These are phyloP conservation scores for Falco peregrinus DNA, from an alignment of 2,797 vertebrate genomes.

Conservation along the genomic window DNA sequence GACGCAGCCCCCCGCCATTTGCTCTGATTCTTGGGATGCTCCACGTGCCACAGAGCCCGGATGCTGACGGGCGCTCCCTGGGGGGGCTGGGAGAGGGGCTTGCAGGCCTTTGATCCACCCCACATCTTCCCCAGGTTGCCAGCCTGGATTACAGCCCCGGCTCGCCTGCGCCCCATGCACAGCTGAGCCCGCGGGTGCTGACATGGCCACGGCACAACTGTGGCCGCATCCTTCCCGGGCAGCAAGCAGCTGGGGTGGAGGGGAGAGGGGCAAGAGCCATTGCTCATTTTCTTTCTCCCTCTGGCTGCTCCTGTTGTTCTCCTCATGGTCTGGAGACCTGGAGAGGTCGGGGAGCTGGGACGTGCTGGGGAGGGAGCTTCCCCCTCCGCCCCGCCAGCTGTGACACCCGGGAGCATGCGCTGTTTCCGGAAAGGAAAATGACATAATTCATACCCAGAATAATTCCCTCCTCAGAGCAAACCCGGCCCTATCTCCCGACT, in stretches of 20 bases:
- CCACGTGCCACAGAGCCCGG: background rate
- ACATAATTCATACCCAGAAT: slow-evolving; percentile 71
- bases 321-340: background rate
- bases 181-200: background rate
- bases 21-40: slow-evolving; percentile 49
- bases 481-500: background rate
- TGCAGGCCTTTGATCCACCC: background rate
- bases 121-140: background rate
- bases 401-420: slow-evolving; percentile 49
- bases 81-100: background rate
- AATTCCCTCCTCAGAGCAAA: slow-evolving; percentile 57
- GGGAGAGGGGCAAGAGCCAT: background rate
- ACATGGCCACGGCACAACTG: background rate
- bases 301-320: background rate
- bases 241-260: background rate
- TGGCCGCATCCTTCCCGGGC: accelerated
- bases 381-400: background rate
- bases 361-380: background rate
- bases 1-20: background rate
- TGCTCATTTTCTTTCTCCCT: background rate
- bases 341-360: background rate
- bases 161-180: background rate
- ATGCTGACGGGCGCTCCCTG: accelerated
- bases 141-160: background rate
- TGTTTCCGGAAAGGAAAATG: slow-evolving; percentile 69